Evolutionary conservation across 2,797 vertebrate species (phyloP).

Genomic region (Miichthys miiuy): DNA sequence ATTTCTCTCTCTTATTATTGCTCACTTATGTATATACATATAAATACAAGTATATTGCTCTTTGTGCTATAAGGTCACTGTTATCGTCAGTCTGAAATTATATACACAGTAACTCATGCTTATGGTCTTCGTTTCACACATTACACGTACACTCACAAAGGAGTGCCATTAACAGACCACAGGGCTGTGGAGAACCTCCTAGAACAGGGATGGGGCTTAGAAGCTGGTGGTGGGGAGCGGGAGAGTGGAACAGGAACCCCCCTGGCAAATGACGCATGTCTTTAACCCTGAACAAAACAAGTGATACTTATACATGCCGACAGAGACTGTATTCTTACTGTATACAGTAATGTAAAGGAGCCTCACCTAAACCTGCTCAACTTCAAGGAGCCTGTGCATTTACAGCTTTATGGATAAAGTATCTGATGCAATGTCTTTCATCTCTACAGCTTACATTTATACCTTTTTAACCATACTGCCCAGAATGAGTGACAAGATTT

Average conservation of each 20-base stretch:
- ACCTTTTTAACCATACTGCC: too few species aligned
- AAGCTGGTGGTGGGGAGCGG: background rate
- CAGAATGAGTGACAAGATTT: too few species aligned
- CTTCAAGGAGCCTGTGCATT: too few species aligned
- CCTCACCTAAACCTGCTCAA: background rate
- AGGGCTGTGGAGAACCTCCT: too few species aligned
- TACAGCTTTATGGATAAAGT: background rate
- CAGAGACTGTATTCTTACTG: background rate
- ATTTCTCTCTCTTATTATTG: background rate
- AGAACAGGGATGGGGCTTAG: background rate
- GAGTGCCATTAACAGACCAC: background rate
- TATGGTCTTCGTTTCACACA: background rate
- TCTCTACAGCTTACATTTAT: slow-evolving; percentile 12
- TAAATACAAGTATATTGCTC: background rate
- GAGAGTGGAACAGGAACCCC: background rate
- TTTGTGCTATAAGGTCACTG: background rate
- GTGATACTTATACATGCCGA: background rate
- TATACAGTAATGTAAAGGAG: background rate
- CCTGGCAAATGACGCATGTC: background rate
- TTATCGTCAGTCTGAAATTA: background rate
- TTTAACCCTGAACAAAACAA: background rate
- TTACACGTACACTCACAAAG: background rate
- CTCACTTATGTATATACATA: background rate
- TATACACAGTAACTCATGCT: background rate
- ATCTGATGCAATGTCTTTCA: background rate